Evolutionary conservation across 1,140 invertebrate species (phyloP).

Genomic region (Caenorhabditis remanei): DNA sequence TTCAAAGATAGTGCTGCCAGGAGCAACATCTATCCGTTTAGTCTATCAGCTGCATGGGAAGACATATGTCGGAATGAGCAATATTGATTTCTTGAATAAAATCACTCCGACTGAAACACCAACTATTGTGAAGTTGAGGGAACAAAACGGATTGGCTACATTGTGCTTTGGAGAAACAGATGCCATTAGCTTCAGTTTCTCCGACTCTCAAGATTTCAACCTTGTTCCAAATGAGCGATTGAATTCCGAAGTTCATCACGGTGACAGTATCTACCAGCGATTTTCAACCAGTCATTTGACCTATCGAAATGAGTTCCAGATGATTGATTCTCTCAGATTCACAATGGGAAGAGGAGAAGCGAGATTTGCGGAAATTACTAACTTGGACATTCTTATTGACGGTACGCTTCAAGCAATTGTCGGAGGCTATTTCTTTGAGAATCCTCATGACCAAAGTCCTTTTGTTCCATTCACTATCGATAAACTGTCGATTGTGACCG

Average conservation of each 20-base stretch:
- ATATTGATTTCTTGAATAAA: slow-evolving; percentile 56
- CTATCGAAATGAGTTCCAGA: slow-evolving; percentile 55
- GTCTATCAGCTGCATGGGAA: slow-evolving; percentile 43
- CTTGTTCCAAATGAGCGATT: neutral
- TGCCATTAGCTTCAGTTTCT: slow-evolving; percentile 27
- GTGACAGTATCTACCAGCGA: slow-evolving; percentile 46
- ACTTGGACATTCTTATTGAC: slow-evolving; percentile 54
- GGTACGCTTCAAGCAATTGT: slow-evolving; percentile 50
- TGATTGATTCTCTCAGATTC: neutral
- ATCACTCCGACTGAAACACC: slow-evolving; percentile 35
- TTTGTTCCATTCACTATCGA: slow-evolving; percentile 57
- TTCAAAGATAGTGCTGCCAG: slow-evolving; percentile 57
- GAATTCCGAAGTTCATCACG: slow-evolving; percentile 4
- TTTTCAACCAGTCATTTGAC: slow-evolving; percentile 36
- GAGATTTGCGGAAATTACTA: neutral
- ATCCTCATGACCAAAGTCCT: slow-evolving; percentile 29
- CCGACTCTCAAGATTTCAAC: neutral
- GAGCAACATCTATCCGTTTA: slow-evolving; percentile 58
- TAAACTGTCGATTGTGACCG: neutral
- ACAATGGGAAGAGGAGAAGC: slow-evolving; percentile 47
- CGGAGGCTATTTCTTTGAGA: slow-evolving; percentile 48
- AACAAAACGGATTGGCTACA: slow-evolving; percentile 5
- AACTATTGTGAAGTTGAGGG: slow-evolving; percentile 12
- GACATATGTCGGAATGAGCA: slow-evolving; percentile 23
- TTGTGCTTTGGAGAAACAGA: slow-evolving; percentile 26